phyloP scores from a whole-genome alignment of 2,113 vertebrate genomes.

The Sinocyclocheilus anophthalmus region DNA sequence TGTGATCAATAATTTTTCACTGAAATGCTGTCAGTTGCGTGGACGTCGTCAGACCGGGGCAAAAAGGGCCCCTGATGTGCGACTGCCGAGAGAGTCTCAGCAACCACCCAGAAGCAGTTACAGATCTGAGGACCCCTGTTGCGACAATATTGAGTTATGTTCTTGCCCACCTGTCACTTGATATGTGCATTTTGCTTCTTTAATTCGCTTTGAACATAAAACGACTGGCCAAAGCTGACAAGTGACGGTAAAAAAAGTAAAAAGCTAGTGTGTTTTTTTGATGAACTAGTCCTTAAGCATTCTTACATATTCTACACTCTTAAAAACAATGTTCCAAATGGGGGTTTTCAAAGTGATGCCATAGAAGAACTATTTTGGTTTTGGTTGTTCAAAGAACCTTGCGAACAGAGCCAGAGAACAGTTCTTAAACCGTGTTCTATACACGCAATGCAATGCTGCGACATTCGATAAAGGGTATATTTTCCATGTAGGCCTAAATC shows the following conservation, averaged over 20 bases:
- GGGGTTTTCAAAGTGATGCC: not conserved
- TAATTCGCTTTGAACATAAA: not conserved
- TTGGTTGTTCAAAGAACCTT: too few species aligned
- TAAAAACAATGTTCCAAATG: not conserved
- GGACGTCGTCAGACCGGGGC: not conserved
- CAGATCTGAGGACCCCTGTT: constrained; percentile 26
- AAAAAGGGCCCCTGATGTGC: constrained; percentile 36
- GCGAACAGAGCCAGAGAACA: too few species aligned
- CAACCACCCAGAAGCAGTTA: constrained; percentile 10
- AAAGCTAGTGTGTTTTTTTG: not conserved
- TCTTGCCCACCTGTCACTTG: not conserved
- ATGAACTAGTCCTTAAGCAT: not conserved
- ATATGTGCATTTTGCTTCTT: not conserved
- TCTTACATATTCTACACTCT: not conserved
- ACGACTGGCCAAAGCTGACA: not conserved
- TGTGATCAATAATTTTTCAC: constrained; percentile 68
- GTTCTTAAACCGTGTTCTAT: too few species aligned
- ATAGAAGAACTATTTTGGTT: not conserved
- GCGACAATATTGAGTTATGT: constrained; percentile 31
- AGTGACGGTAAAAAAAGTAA: not conserved
- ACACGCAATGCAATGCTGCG: too few species aligned
- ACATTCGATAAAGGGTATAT: too few species aligned
- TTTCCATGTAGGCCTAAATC: too few species aligned
- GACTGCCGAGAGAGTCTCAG: constrained; percentile 11
- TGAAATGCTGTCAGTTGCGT: constrained; percentile 25